phyloP scores from a whole-genome alignment of 2,888 invertebrate species.

The Andricus curvator region DNA sequence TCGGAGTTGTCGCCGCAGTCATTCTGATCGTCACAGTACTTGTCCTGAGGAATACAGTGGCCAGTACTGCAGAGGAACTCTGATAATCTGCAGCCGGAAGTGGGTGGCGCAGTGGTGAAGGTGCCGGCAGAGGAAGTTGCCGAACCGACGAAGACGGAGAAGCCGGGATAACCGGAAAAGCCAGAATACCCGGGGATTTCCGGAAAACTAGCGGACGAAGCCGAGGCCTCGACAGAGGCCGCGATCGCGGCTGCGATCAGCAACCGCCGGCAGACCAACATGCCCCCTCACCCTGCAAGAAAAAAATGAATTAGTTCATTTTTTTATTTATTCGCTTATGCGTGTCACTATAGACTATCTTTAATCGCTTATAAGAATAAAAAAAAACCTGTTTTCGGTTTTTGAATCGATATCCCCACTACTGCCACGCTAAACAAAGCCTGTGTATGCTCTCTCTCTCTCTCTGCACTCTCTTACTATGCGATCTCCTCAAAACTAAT shows the following conservation, averaged over 20 bases:
- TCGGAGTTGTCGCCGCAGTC: constrained; percentile 90
- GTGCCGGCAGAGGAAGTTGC: constrained; percentile 53
- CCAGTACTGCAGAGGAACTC: constrained; percentile 78
- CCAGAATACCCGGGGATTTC: constrained; percentile 58
- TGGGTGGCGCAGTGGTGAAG: constrained; percentile 39
- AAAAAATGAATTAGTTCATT: neutral
- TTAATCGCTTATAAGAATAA: too few species aligned
- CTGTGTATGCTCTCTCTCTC: too few species aligned
- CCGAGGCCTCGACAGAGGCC: constrained; percentile 69
- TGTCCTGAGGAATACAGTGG: constrained; percentile 85
- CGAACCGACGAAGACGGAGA: constrained; percentile 58
- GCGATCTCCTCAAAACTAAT: too few species aligned
- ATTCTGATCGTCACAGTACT: constrained; percentile 88
- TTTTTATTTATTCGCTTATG: neutral
- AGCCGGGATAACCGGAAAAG: constrained; percentile 61
- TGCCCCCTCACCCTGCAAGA: constrained; percentile 68
- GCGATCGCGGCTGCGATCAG: constrained; percentile 77
- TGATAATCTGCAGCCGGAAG: constrained; percentile 77
- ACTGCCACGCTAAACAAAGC: too few species aligned
- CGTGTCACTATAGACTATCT: neutral
- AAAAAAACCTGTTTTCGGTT: too few species aligned
- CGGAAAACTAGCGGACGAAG: constrained; percentile 59
- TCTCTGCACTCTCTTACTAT: too few species aligned
- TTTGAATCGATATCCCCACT: too few species aligned
- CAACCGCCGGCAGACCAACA: constrained; percentile 77